phyloP scores from a whole-genome alignment of 2,797 vertebrate genomes.

The Dipus sagitta region DNA sequence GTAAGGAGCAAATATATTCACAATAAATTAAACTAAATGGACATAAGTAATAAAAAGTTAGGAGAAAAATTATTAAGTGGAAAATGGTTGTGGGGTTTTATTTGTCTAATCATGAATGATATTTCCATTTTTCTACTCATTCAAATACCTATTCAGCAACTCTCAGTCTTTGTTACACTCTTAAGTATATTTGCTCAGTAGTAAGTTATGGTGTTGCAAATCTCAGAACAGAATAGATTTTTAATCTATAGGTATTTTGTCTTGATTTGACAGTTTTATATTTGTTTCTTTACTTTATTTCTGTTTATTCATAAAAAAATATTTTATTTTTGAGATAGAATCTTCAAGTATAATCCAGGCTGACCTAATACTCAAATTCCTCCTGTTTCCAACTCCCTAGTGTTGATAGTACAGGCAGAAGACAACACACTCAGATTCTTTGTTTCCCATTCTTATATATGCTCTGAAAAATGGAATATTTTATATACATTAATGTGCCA shows the following conservation, averaged over 20 bases:
- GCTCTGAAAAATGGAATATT: neutral
- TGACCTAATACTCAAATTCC: neutral
- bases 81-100: neutral
- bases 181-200: constrained; percentile 8
- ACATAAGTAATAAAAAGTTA: constrained; percentile 4
- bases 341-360: too few relatives aligned
- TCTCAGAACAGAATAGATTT: neutral
- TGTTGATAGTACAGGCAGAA: neutral
- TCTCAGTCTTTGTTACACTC: constrained; percentile 11
- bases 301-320: neutral
- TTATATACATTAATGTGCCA: neutral
- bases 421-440: neutral
- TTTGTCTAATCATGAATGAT: neutral
- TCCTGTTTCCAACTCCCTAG: rapidly evolving
- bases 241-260: neutral
- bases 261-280: constrained; percentile 22
- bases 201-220: constrained; percentile 27
- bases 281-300: neutral
- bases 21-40: constrained; percentile 23
- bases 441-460: neutral
- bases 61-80: neutral
- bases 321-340: neutral
- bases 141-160: neutral
- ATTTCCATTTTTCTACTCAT: constrained; percentile 21
- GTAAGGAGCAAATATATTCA: constrained; percentile 11